Evolutionary conservation across 2,797 vertebrate genomes (phyloP), one percentile per base, ranked within the genome.

Genomic region (Danio kyathit): DNA sequence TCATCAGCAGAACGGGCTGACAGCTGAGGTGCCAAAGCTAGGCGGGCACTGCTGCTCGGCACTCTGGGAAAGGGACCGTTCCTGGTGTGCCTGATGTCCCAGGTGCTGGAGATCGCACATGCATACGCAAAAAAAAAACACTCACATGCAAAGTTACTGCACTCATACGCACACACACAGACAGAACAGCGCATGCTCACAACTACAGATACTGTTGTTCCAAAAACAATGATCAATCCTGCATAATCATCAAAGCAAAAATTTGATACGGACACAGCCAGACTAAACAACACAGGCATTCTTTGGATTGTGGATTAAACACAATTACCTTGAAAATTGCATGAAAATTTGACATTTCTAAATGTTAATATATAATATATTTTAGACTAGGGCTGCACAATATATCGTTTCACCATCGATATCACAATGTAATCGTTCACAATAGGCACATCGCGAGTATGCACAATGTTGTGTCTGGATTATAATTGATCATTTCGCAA

Each of bases 1-100:
- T 89, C 89, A 86, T 88, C 91, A 92, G 89, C 86, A 77, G 84
- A 84, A 87, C 90, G 86, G 90, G 85, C 87, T 90, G 91, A 92
- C 94, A 95, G 93, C 92, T 95, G 93, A 94, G 93, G 94, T 91
- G 93, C 90, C 89, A 93, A 91, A 90, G 89, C 90, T 82, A 87
- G 90, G 89, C 85, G 84, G 90, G 89, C 76, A 84, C 81, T 82
- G 56, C 82, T 81, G 86, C 81, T 78, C 48, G 10, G 86, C 85
- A 86, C 85, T 82, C 82, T 86, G 86, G 86, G 87, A 89, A 81
- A 81, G 82, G 83, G 86, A 80, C 74, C 72, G 59, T 82, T 84
- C 87, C 85, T 76, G 71, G 44, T 21, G 81, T 83, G 86, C 81
- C 83, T 84, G 69, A 77, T 85, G 81, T 87, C 86, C 84, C 86